Conservation (phyloP, 2,888 invertebrate genomes). For the Agelastica alni region DNA sequence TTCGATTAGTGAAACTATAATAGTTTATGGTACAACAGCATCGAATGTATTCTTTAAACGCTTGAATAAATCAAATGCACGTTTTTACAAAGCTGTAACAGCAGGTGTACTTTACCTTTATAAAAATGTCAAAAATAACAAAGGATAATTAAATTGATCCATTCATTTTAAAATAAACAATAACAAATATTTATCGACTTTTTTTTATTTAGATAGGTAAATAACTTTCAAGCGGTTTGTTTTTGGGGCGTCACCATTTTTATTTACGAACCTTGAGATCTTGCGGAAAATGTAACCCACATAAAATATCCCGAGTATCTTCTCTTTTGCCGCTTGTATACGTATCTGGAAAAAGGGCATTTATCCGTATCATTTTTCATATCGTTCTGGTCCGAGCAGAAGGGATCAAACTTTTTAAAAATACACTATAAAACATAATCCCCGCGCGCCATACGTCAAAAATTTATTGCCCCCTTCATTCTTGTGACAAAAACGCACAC, state of each 20-base stretch:
- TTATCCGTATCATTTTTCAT: constrained; percentile 44
- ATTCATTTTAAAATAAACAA: too few relatives aligned
- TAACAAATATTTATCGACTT: too few relatives aligned
- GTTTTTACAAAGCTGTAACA: too few relatives aligned
- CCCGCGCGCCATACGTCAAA: constrained; percentile 40
- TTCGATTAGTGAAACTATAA: too few relatives aligned
- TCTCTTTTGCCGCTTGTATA: constrained; percentile 5
- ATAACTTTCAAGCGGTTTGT: too few relatives aligned
- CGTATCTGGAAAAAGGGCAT: constrained; percentile 40
- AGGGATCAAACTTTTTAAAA: constrained; percentile 43
- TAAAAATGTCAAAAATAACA: too few relatives aligned
- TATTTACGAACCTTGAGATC: constrained; percentile 10
- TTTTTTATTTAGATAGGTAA: too few relatives aligned
- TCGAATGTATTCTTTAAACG: too few relatives aligned
- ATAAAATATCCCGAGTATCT: constrained; percentile 17
- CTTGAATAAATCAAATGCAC: too few relatives aligned
- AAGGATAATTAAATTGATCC: too few relatives aligned
- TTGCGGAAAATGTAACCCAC: constrained; percentile 12
- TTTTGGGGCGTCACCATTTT: constrained; percentile 2
- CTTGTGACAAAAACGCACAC: constrained; percentile 33
- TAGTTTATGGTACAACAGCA: too few relatives aligned
- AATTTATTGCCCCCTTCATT: constrained; percentile 38
- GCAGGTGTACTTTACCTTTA: too few relatives aligned
- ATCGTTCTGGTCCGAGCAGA: constrained; percentile 37
- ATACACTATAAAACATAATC: constrained; percentile 45